Evolutionary conservation across 2,797 vertebrate genomes (phyloP).

Genomic region (Ceryle rudis): DNA sequence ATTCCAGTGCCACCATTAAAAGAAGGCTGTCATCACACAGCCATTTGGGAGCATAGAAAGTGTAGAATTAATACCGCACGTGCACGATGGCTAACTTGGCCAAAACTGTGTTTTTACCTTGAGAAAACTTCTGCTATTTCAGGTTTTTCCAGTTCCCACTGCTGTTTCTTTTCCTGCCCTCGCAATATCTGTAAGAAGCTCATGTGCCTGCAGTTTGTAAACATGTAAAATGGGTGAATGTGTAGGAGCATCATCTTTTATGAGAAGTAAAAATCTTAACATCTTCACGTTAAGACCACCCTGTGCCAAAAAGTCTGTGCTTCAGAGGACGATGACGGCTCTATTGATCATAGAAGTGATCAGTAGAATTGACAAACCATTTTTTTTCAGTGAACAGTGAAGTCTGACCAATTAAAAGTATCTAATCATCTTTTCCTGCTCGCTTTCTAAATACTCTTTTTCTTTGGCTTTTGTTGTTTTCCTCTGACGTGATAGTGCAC

Average conservation of each 20-base stretch:
- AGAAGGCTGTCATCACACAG: neutral
- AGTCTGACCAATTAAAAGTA: neutral
- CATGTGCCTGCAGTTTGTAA: neutral
- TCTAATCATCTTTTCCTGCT: neutral
- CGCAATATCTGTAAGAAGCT: neutral
- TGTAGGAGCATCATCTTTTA: neutral
- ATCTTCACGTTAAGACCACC: neutral
- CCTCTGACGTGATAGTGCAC: neutral
- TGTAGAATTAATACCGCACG: neutral
- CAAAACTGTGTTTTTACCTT: neutral
- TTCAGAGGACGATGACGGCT: neutral
- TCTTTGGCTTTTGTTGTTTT: neutral
- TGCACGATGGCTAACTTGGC: neutral
- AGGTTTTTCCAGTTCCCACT: neutral
- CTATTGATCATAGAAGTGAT: neutral
- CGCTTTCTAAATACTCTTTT: neutral
- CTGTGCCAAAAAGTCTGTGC: neutral
- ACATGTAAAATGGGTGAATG: neutral
- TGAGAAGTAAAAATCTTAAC: neutral
- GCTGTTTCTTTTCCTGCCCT: neutral
- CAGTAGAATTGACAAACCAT: neutral
- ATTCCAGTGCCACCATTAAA: neutral
- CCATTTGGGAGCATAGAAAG: neutral
- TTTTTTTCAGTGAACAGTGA: neutral
- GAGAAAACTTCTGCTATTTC: neutral